These are phyloP conservation scores for Myopa tessellatipennis DNA, from an alignment of 2,888 invertebrate species.

Conservation along the genomic window DNA sequence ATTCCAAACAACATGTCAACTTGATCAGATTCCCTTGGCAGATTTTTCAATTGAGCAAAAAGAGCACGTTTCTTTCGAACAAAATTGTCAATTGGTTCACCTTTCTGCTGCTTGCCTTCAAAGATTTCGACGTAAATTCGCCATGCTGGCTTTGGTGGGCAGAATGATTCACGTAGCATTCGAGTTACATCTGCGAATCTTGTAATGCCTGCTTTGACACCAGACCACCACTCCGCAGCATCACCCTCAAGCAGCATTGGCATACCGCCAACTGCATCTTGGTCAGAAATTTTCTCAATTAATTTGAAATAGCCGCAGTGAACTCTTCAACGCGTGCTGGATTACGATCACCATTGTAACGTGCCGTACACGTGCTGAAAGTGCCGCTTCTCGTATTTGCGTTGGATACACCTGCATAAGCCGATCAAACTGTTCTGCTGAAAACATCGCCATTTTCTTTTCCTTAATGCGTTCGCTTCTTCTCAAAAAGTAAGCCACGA, in stretches of 20 bases:
- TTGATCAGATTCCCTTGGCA: neutral
- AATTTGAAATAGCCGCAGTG: slow-evolving; percentile 31
- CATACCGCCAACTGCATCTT: neutral
- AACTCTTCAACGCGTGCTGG: slow-evolving; percentile 29
- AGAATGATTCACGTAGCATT: neutral
- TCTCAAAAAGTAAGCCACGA: too few species aligned
- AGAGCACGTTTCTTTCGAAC: too few species aligned
- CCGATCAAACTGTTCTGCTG: too few species aligned
- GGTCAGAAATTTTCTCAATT: slow-evolving; percentile 28
- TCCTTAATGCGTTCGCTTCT: too few species aligned
- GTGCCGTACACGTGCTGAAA: too few species aligned
- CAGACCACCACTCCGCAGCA: slow-evolving; percentile 21
- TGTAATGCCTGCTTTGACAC: slow-evolving; percentile 11
- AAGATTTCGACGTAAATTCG: too few species aligned
- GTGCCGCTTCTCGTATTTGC: too few species aligned
- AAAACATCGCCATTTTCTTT: too few species aligned
- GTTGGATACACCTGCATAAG: too few species aligned
- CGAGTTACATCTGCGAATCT: slow-evolving; percentile 3
- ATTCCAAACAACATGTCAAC: neutral
- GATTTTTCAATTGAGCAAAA: neutral
- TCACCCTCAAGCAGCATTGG: slow-evolving; percentile 20
- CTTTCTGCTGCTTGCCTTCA: too few species aligned
- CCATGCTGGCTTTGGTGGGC: too few species aligned
- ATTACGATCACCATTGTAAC: neutral
- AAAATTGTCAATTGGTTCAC: too few species aligned